Base-by-base conservation (phyloP, 2,888 invertebrate species). In the Nymphalis polychloros region DNA sequence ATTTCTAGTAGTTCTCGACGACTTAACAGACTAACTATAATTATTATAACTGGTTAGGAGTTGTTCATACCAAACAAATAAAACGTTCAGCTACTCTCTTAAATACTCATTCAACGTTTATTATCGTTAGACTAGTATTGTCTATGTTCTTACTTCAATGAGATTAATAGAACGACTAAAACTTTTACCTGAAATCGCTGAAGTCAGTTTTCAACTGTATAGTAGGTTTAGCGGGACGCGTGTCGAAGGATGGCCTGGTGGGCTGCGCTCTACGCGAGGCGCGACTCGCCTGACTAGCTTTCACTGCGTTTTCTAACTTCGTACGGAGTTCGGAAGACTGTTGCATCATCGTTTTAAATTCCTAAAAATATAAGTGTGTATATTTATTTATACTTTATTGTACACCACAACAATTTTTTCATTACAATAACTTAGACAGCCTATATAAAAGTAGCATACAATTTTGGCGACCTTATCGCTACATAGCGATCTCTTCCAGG, bases 161-260 rank as follows among this genome's bases (percentile, higher is more conserved):
- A 41, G 1, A 31, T 41, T 13, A 31, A 27, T 23, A 16, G 23
- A 10, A 48, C 8, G n/a, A 48, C 7, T 23, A 41, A 10, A 1
- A 0, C 19, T 47, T 80, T 90, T 94, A 96, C 80, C 95, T 95
- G 82, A 98, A 98, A 90, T 98, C 98, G 81, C 97, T 97, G 86
- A 98, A 98, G 90, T 98, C 97, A 2, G 98, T 98, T 93, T 97
- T 98, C 76, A 98, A 93, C 87, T 97, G 97, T 82, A 98, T 98
- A 63, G 97, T 96, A 69, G 97, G 97, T 70, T 93, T 88, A 55
- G 92, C 87, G 8, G 87, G 84, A 8, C 85, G 84, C n/a, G 84
- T 72, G 6, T 84, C 84, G 77, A 86, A 84, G 57, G 84, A 72
- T 0, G 88, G 84, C 0, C 88, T 84, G 71, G 77, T 84, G 7